Conservation (phyloP, 1,140 invertebrate species). For the Trichoplusia ni region DNA sequence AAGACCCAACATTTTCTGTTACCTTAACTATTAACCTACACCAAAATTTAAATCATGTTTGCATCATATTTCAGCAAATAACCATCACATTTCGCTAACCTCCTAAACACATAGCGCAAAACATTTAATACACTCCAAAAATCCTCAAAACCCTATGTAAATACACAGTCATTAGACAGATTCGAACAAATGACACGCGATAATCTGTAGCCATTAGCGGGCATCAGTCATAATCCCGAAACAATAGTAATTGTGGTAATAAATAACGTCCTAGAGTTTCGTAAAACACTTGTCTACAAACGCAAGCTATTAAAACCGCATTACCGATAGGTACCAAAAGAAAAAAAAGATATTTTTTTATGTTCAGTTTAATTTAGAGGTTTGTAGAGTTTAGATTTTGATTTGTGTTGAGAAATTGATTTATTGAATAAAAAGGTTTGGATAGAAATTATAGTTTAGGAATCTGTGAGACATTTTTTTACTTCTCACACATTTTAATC, state of each 20-base stretch:
- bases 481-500: no score
- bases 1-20: no score
- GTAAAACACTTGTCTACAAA: conserved; percentile 44
- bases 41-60: no score
- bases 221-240: conserved; percentile 52
- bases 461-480: no score
- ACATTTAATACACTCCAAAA: no score
- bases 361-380: no score
- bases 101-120: conserved; percentile 2
- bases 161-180: conserved; percentile 23
- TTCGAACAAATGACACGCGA: conserved; percentile 43
- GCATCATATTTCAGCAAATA: no score
- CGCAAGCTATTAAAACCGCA: conserved; percentile 54
- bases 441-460: no score
- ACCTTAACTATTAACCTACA: no score
- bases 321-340: conserved; percentile 31
- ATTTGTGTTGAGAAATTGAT: no score
- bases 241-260: conserved; percentile 63
- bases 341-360: conserved; percentile 4
- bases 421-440: no score
- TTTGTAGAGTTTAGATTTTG: no score
- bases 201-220: conserved; percentile 46
- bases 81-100: neutral
- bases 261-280: conserved; percentile 50
- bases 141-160: conserved; percentile 18